phyloP scores from a whole-genome alignment of 2,797 vertebrate species.

The Muraenolepis orangiensis region DNA sequence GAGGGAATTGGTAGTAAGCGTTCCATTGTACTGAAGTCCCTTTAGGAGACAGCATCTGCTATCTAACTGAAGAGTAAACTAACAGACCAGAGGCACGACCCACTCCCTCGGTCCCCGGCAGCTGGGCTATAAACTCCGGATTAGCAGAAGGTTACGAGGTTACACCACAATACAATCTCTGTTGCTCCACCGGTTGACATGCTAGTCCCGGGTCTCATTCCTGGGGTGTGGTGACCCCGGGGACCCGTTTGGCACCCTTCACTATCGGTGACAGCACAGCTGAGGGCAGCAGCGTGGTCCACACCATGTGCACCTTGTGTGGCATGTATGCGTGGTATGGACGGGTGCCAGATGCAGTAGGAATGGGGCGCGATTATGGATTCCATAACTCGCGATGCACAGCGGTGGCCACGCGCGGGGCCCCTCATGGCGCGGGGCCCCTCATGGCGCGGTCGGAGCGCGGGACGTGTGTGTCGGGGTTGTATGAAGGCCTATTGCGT shows the following conservation, averaged over 20 bases:
- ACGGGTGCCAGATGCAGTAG: constrained; percentile 48
- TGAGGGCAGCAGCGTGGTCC: constrained; percentile 41
- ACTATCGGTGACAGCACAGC: neutral
- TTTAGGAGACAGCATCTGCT: neutral
- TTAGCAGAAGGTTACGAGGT: neutral
- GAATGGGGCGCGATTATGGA: constrained; percentile 52
- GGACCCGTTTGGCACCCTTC: neutral
- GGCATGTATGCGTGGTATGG: constrained; percentile 48
- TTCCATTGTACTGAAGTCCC: no score
- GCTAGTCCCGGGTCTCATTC: neutral
- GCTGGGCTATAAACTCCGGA: neutral
- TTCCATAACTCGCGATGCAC: constrained; percentile 37
- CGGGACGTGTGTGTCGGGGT: constrained; percentile 38
- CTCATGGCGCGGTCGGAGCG: constrained; percentile 53
- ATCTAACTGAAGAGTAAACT: neutral
- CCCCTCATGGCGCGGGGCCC: constrained; percentile 45
- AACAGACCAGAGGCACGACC: neutral
- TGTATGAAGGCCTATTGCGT: constrained; percentile 38
- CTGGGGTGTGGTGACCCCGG: neutral
- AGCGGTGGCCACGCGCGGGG: constrained; percentile 27
- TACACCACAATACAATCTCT: neutral
- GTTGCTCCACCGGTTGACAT: neutral
- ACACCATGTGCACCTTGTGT: constrained; percentile 33
- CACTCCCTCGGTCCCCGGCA: neutral
- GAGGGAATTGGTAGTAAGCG: no score